Evolutionary conservation across 2,797 vertebrate species (phyloP), one percentile per base, ranked within the genome.

Genomic region (Calcarius lapponicus): DNA sequence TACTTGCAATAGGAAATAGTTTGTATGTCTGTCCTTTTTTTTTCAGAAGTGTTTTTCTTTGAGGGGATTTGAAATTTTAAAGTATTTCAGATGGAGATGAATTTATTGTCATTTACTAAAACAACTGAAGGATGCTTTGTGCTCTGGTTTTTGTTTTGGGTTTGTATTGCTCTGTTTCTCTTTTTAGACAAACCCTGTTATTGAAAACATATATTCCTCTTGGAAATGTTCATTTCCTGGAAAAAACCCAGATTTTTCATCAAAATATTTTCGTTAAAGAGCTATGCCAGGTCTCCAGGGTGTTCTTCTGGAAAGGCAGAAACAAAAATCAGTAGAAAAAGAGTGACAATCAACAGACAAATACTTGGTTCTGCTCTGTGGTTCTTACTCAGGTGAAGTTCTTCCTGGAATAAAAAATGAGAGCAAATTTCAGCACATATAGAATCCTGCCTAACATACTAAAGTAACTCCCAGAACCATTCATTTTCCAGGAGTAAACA

Each of bases 161-260:
- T 43, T 78, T 76, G 48, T 50, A 18, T 62, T 62, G 32, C 53
- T 72, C 53, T 60, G 31, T 60, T 79, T 73, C 26, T 47, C 75
- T 58, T 92, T 76, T 56, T 53, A 74, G 43, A 85, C 67, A 85
- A 89, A 86, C 7, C 1, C 13, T 61, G 9, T 91, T 94, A 93
- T 58, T 93, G 65, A 80, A 95, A 96, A 88, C 81, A 89, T 75
- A 83, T 74, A 90, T 83, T 92, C 17, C n/a, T 85, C n/a, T 80
- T 47, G 51, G 47, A 91, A 93, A 83, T 86, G 56, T 69, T 89
- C 6, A 78, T 90, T 94, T 93, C 38, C 45, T 90, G 92, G 29
- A 8, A 29, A 88, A 81, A 67, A 16, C 1, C 1, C 56, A 58
- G 65, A 62, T 65, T 92, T 85, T 89, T 53, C 81, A 56, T 75